Conservation (phyloP, 1,140 invertebrate genomes). For the Sinonovacula constricta region DNA sequence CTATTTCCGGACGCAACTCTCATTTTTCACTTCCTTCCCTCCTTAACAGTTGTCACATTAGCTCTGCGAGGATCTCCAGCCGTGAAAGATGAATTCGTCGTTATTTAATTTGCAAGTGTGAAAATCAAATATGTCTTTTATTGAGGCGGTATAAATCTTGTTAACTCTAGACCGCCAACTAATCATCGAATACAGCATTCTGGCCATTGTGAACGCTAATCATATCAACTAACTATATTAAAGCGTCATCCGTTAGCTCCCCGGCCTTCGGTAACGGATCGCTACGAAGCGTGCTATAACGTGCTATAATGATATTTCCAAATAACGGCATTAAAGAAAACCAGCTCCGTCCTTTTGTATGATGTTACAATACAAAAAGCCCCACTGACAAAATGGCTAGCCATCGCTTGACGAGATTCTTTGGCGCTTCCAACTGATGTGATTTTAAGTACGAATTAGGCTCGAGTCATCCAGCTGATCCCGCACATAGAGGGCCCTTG, state of each 20-base stretch:
- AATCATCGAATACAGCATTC: constrained; percentile 51
- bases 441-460: constrained; percentile 43
- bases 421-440: constrained; percentile 21
- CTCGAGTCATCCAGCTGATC: constrained; percentile 44
- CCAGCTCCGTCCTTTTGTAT: too few species aligned
- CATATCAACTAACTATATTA: constrained; percentile 52
- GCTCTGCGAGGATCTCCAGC: neutral
- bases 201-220: constrained; percentile 46
- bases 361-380: too few species aligned
- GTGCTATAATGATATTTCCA: constrained; percentile 48
- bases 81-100: constrained; percentile 53
- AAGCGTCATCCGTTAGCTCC: constrained; percentile 46
- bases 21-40: neutral
- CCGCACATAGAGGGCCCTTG: neutral
- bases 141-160: constrained; percentile 50
- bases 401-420: neutral
- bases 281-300: too few species aligned
- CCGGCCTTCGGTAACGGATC: too few species aligned
- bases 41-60: constrained; percentile 21
- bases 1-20: neutral
- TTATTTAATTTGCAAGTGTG: constrained; percentile 54
- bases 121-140: constrained; percentile 59
- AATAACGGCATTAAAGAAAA: constrained; percentile 31
- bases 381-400: constrained; percentile 29
- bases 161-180: constrained; percentile 33